Evolutionary conservation across 2,888 invertebrate species (phyloP).

Genomic region (Frankliniella intonsa): DNA sequence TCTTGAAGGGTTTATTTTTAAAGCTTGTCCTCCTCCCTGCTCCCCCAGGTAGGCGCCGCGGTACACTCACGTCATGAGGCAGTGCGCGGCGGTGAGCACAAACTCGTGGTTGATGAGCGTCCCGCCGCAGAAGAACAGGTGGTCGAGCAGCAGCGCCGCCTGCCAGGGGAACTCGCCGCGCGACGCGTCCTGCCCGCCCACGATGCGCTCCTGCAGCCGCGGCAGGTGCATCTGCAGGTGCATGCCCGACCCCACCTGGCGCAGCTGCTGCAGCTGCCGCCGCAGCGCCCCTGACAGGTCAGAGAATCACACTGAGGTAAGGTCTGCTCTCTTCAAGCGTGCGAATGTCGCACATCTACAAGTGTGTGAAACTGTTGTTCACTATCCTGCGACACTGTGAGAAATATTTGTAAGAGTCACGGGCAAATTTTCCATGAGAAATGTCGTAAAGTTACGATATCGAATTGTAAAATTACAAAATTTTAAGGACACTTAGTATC

Average conservation of each 20-base stretch:
- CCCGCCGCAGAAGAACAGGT: conserved; percentile 46
- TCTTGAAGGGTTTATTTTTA: not conserved
- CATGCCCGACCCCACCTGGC: conserved; percentile 26
- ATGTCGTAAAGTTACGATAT: no score
- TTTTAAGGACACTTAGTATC: no score
- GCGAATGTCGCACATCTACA: no score
- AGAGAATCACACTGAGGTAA: not conserved
- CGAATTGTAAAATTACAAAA: no score
- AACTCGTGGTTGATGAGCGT: conserved; percentile 43
- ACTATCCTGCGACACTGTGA: no score
- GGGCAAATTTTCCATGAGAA: no score
- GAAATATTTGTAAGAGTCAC: no score
- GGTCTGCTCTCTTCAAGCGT: no score
- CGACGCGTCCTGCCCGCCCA: conserved; percentile 43
- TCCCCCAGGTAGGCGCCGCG: not conserved
- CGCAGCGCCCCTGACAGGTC: conserved; percentile 31
- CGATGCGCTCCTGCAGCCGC: conserved; percentile 40
- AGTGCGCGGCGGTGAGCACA: conserved; percentile 46
- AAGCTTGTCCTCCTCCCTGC: not conserved
- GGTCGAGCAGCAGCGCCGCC: conserved; percentile 44
- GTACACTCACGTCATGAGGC: conserved; percentile 44
- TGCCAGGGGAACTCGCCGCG: conserved; percentile 46
- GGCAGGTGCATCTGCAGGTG: conserved; percentile 12
- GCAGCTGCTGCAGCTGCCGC: conserved; percentile 31
- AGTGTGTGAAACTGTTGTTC: no score